These are phyloP conservation scores for Ciconia nigra DNA, from an alignment of 2,797 vertebrate genomes.

Conservation along the genomic window DNA sequence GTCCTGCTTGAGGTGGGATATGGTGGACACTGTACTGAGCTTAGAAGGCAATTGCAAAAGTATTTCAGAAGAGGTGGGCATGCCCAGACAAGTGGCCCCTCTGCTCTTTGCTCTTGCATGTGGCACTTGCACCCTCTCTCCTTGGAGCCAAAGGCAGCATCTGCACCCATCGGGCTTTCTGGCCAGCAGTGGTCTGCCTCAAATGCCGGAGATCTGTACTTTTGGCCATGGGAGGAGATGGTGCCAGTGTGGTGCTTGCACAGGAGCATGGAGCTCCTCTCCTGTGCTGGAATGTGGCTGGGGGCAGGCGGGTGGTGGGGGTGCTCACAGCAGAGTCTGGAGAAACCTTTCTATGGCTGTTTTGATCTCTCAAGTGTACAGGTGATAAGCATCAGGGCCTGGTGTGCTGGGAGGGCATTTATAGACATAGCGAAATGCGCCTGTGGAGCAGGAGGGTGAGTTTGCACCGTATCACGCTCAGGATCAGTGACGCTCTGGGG, in stretches of 20 bases:
- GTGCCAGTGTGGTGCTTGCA: background rate
- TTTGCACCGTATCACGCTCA: fast-evolving
- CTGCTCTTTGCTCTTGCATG: background rate
- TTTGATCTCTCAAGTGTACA: constrained; percentile 41
- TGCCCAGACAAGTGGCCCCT: background rate
- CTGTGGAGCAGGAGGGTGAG: background rate
- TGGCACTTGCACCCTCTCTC: background rate
- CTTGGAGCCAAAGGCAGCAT: background rate
- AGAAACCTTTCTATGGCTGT: background rate
- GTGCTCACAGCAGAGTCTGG: background rate
- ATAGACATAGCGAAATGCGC: background rate
- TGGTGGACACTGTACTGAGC: background rate
- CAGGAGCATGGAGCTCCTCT: background rate
- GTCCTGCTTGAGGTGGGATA: background rate
- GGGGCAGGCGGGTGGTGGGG: background rate
- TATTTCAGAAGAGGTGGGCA: background rate
- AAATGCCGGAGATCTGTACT: background rate
- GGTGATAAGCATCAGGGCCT: constrained; percentile 16
- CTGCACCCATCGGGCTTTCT: fast-evolving
- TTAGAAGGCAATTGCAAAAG: background rate
- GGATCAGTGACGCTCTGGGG: background rate
- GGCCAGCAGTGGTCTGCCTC: background rate
- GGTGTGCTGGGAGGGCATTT: background rate
- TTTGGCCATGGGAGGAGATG: background rate
- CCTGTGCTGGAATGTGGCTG: background rate